These are phyloP conservation scores for Smittia aterrima DNA, from an alignment of 2,888 invertebrate species.

Conservation along the genomic window DNA sequence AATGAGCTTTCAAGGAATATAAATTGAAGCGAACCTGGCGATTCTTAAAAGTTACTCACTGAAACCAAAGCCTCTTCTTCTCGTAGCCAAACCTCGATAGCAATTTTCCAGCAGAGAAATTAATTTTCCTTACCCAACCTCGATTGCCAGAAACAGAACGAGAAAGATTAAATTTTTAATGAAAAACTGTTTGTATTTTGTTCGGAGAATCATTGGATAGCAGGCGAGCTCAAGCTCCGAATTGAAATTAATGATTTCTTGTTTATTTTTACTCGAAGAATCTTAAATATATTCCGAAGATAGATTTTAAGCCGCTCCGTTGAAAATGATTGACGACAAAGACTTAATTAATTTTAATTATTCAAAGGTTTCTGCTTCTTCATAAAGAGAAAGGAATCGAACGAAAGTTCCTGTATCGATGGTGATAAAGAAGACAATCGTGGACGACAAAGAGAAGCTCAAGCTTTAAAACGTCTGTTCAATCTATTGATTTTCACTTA, in stretches of 20 bases:
- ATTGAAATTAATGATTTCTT: slow-evolving; percentile 41
- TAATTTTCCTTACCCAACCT: neutral
- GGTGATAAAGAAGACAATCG: no score
- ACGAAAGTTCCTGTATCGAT: no score
- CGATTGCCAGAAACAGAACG: slow-evolving; percentile 2
- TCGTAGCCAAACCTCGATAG: neutral
- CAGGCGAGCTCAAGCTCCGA: neutral
- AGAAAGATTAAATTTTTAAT: slow-evolving; percentile 35
- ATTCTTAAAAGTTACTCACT: neutral
- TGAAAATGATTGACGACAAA: slow-evolving; percentile 29
- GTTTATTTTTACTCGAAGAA: neutral
- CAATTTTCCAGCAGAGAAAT: neutral
- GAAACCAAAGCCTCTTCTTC: neutral
- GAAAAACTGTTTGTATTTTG: slow-evolving; percentile 18
- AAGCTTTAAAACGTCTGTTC: neutral
- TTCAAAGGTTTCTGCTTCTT: neutral
- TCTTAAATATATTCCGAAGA: neutral
- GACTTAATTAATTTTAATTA: slow-evolving; percentile 41
- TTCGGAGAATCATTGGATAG: slow-evolving; percentile 13
- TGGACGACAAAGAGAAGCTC: no score
- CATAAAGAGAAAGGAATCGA: neutral
- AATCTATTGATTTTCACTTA: slow-evolving; percentile 36
- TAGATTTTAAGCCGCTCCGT: neutral
- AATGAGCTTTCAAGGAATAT: slow-evolving; percentile 1
- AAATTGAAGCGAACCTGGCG: neutral